Evolutionary conservation across 2,797 vertebrate species (phyloP), one percentile per base, ranked within the genome.

Genomic region (Aulostomus chinensis): DNA sequence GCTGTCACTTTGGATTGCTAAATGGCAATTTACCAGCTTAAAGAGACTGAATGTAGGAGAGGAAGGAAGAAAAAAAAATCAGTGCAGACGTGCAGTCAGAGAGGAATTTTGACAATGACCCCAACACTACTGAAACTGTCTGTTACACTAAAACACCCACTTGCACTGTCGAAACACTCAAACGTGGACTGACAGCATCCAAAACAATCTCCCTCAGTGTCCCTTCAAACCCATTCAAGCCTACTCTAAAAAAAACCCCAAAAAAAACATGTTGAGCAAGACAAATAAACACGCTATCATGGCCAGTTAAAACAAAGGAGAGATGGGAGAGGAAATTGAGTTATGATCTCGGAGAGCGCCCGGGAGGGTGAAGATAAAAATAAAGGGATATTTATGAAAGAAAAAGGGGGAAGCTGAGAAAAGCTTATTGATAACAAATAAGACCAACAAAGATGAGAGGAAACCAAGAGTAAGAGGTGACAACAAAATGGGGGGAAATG

Each of bases 1-100:
- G 76, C 83, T 81, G 85, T 91, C 88, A 76, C 74, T 83, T 86
- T 69, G 65, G 71, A 62, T 84, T 68, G 74, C 53, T 35, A 28
- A 61, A 78, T 28, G n/a, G n/a, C n/a, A n/a, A n/a, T n/a, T n/a
- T n/a, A n/a, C n/a, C n/a, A n/a, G n/a, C n/a, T n/a, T n/a, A 49
- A 52, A 51, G 57, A 53, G 56, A 63, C 54, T 2, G 34, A 58
- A 51, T 40, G 78, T 72, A 33, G 25, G 58, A 62, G 62, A 50
- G 22, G 38, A 46, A 63, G 45, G 25, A 9, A 28, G 9, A 9
- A 28, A 3, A 9, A 28, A 9, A 28, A 28, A 6, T 6, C 21
- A 31, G 57, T 43, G 22, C 26, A 35, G 66, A 56, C 61, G 25
- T 50, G 52, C 20, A 57, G 53, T 11, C 46, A 24, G 42, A 63